Evolutionary conservation across 1,140 invertebrate species (phyloP).

Genomic region (Meloidogyne chitwoodi): DNA sequence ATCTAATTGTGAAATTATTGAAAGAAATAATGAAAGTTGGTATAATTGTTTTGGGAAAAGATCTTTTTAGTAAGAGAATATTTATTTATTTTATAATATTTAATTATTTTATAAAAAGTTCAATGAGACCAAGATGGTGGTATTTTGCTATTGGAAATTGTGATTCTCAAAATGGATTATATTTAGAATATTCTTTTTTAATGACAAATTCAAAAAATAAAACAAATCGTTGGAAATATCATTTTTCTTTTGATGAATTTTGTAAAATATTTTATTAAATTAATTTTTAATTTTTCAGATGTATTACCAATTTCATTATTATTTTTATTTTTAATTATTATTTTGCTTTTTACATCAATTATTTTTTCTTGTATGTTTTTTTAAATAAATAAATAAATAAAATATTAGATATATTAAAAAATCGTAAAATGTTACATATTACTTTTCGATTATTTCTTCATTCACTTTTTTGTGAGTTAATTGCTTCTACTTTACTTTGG

Average conservation of each 20-base stretch:
- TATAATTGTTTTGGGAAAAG: constrained; percentile 43
- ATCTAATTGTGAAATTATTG: constrained; percentile 35
- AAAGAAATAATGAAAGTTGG: constrained; percentile 54
- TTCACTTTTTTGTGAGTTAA: constrained; percentile 67
- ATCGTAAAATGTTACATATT: constrained; percentile 75
- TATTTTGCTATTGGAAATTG: constrained; percentile 59
- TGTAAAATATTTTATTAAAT: constrained; percentile 67
- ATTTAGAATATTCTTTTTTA: constrained; percentile 70
- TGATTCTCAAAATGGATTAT: constrained; percentile 52
- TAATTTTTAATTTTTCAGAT: constrained; percentile 65
- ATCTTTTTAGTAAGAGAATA: constrained; percentile 46
- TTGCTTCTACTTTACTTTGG: constrained; percentile 69
- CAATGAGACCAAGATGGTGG: constrained; percentile 60
- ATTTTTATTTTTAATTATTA: constrained; percentile 62
- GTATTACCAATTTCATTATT: constrained; percentile 71
- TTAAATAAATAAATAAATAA: constrained; percentile 1
- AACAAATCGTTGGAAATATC: constrained; percentile 74
- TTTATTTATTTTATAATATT: neutral
- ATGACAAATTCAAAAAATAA: constrained; percentile 74
- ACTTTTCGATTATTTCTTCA: constrained; percentile 80
- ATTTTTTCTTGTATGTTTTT: constrained; percentile 29
- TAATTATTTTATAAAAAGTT: constrained; percentile 38
- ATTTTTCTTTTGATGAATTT: constrained; percentile 87
- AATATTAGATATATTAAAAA: constrained; percentile 68
- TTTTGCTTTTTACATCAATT: constrained; percentile 18